Evolutionary conservation across 2,113 vertebrate species (phyloP).

Genomic region (Centrocercus urophasianus): DNA sequence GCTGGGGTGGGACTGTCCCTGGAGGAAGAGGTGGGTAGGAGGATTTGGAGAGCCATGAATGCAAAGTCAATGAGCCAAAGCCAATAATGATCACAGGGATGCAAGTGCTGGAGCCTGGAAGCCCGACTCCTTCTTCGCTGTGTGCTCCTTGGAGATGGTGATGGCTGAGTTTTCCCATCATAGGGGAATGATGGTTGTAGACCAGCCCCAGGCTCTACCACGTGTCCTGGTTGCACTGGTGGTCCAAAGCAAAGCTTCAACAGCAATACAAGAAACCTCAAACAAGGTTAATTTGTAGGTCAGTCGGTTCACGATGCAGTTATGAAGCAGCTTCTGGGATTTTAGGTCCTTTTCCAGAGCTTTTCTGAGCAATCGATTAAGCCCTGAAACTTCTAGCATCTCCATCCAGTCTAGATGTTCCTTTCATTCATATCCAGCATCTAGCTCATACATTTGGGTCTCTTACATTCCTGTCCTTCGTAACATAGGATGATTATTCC

Average conservation of each 20-base stretch:
- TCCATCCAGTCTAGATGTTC: neutral
- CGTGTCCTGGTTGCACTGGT: neutral
- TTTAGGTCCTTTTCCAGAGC: neutral
- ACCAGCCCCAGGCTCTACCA: neutral
- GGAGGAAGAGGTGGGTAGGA: constrained; percentile 24
- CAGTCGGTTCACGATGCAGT: neutral
- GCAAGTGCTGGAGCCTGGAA: neutral
- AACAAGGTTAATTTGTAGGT: neutral
- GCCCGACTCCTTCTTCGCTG: neutral
- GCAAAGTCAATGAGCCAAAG: neutral
- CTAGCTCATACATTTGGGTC: neutral
- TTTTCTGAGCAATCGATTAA: neutral
- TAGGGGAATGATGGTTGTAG: neutral
- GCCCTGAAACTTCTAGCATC: neutral
- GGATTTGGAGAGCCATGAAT: constrained; percentile 7
- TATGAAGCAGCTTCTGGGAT: neutral
- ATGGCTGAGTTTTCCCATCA: neutral
- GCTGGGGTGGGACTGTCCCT: neutral
- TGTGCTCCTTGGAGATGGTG: neutral
- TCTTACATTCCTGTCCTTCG: neutral
- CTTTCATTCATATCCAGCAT: neutral
- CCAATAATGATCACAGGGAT: neutral
- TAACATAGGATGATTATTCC: neutral
- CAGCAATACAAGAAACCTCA: neutral
- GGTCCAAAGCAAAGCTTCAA: neutral